A percentile compares a stretch with the other conserved stretches of the same genome.
These are phyloP conservation scores for Ricordea florida DNA, from an alignment of 92 coral and sea anemone genomes.

Conservation along the genomic window DNA sequence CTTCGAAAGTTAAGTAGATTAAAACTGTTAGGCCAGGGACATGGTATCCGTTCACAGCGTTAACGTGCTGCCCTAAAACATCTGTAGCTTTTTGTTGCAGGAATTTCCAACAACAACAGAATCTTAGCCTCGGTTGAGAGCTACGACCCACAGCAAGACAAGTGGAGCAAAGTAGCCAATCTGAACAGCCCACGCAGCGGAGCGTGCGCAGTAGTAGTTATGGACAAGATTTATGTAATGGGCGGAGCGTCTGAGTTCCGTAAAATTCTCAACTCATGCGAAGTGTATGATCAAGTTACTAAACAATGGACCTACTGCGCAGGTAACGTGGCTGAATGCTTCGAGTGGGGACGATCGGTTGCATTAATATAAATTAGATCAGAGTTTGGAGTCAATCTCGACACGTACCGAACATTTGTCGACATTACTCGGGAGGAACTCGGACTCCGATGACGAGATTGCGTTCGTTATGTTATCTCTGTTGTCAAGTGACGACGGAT, in stretches of 20 bases:
- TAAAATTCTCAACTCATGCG: conserved; percentile 74
- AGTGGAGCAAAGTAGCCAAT: conserved; percentile 76
- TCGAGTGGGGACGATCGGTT: too few relatives aligned
- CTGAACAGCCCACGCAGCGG: conserved; percentile 88
- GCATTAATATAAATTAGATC: too few relatives aligned
- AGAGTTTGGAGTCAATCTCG: too few relatives aligned
- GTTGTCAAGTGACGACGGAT: too few relatives aligned
- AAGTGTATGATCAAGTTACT: conserved; percentile 72
- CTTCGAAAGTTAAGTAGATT: too few relatives aligned
- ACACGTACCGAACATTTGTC: too few relatives aligned
- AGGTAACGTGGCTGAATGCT: conserved; percentile 25
- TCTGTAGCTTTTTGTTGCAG: conserved; percentile 12
- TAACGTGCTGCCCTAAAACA: background rate
- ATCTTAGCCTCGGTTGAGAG: conserved; percentile 76
- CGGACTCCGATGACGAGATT: too few relatives aligned
- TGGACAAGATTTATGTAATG: conserved; percentile 73
- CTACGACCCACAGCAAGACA: conserved; percentile 73
- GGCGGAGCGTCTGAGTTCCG: conserved; percentile 79
- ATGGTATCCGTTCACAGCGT: background rate
- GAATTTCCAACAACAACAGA: conserved; percentile 63
- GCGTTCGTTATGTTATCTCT: too few relatives aligned
- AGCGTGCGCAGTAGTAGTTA: conserved; percentile 88
- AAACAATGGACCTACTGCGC: conserved; percentile 77
- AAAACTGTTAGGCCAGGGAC: too few relatives aligned
- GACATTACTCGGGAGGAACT: background rate